These are phyloP conservation scores for Dicyrtomina minuta DNA, from an alignment of 2,888 invertebrate species.

Conservation along the genomic window DNA sequence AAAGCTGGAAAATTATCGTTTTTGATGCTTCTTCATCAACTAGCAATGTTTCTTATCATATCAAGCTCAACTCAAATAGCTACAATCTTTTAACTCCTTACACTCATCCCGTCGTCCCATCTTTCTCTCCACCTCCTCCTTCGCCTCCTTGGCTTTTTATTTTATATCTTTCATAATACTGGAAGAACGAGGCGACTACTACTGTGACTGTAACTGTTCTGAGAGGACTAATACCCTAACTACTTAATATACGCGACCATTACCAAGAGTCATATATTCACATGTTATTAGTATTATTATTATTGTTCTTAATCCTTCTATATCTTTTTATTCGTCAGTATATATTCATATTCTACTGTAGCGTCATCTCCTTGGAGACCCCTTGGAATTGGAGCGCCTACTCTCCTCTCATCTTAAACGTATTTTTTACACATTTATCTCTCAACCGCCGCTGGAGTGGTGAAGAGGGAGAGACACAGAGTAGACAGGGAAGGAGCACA, in stretches of 20 bases:
- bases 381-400: too few relatives aligned
- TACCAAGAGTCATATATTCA: too few relatives aligned
- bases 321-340: too few relatives aligned
- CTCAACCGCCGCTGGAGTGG: too few relatives aligned
- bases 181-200: not conserved
- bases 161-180: not conserved
- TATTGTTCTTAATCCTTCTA: too few relatives aligned
- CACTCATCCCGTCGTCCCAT: not conserved
- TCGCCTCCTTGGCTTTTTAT: constrained; percentile 2
- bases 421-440: too few relatives aligned
- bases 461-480: not conserved
- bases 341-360: too few relatives aligned
- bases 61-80: constrained; percentile 28
- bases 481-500: not conserved
- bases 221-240: not conserved
- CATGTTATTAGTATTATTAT: too few relatives aligned
- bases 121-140: constrained; percentile 21
- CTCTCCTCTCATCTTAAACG: too few relatives aligned
- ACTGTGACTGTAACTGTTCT: too few relatives aligned
- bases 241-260: too few relatives aligned
- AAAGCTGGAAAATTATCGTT: constrained; percentile 51
- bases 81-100: constrained; percentile 4
- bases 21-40: constrained; percentile 49
- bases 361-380: too few relatives aligned
- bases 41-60: constrained; percentile 34